phyloP scores from a whole-genome alignment of 2,113 vertebrate species.

The Galemys pyrenaicus region DNA sequence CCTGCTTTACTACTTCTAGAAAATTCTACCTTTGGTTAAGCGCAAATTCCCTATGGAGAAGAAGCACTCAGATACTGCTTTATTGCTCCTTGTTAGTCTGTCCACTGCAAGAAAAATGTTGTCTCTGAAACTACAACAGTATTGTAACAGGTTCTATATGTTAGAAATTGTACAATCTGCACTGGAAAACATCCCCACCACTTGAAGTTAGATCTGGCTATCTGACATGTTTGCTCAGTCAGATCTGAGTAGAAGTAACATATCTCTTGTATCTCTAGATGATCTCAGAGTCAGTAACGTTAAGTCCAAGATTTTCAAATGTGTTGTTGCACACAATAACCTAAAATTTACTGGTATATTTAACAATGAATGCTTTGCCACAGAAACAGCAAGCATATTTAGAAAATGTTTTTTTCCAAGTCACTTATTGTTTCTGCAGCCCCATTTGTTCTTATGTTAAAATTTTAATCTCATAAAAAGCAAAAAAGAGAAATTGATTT shows the following conservation, averaged over 20 bases:
- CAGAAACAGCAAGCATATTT: not conserved
- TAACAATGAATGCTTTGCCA: not conserved
- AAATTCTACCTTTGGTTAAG: constrained; percentile 1
- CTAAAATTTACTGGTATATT: not conserved
- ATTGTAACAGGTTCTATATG: not conserved
- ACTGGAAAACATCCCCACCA: not conserved
- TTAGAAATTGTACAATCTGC: not conserved
- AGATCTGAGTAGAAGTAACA: not conserved
- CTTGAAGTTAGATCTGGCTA: not conserved
- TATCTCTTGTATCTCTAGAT: not conserved
- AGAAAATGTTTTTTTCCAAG: not conserved
- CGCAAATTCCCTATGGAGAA: not conserved
- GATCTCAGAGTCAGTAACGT: not conserved
- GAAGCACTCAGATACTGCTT: not conserved
- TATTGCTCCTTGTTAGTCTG: not conserved
- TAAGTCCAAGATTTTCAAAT: not conserved
- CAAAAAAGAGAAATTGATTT: not conserved
- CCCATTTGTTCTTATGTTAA: not conserved
- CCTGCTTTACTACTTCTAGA: not conserved
- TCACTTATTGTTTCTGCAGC: not conserved
- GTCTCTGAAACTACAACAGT: not conserved
- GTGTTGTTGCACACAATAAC: not conserved
- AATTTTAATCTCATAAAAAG: not conserved
- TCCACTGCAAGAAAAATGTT: not conserved
- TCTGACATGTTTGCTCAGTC: not conserved